Conservation (phyloP, 2,113 vertebrate genomes). For the Ellobius talpinus region DNA sequence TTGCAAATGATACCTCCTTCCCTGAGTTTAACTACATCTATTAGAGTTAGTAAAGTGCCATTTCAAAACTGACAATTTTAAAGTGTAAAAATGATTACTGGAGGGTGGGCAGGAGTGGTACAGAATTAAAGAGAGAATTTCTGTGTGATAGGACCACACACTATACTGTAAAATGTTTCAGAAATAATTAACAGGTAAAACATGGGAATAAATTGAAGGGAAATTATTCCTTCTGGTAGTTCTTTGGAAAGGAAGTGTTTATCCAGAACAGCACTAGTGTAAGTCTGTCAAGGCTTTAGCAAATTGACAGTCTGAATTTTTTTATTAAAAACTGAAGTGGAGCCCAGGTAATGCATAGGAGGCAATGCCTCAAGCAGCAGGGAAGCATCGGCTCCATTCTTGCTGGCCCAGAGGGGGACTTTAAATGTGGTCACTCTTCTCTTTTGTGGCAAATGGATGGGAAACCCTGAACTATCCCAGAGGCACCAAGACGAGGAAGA, state of each 20-base stretch:
- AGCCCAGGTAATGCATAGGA: not conserved
- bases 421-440: not conserved
- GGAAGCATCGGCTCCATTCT: not conserved
- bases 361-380: not conserved
- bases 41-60: slow-evolving; percentile 11
- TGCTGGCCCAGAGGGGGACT: not conserved
- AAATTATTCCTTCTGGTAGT: slow-evolving; percentile 62
- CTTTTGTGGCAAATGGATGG: not conserved
- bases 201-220: slow-evolving; percentile 52
- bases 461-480: not conserved
- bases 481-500: not conserved
- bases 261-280: not conserved
- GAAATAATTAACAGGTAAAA: slow-evolving; percentile 71
- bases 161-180: slow-evolving; percentile 55
- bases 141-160: slow-evolving; percentile 6
- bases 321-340: slow-evolving; percentile 56
- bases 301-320: slow-evolving; percentile 54
- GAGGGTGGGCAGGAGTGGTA: not conserved
- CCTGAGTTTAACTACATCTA: slow-evolving; percentile 2
- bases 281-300: slow-evolving; percentile 54
- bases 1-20: not conserved
- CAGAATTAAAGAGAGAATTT: slow-evolving; percentile 39
- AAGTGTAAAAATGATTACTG: not conserved
- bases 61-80: slow-evolving; percentile 37
- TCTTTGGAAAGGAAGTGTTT: slow-evolving; percentile 62